Evolutionary conservation across 2,888 invertebrate species (phyloP).

Genomic region (Drosophila borborema): DNA sequence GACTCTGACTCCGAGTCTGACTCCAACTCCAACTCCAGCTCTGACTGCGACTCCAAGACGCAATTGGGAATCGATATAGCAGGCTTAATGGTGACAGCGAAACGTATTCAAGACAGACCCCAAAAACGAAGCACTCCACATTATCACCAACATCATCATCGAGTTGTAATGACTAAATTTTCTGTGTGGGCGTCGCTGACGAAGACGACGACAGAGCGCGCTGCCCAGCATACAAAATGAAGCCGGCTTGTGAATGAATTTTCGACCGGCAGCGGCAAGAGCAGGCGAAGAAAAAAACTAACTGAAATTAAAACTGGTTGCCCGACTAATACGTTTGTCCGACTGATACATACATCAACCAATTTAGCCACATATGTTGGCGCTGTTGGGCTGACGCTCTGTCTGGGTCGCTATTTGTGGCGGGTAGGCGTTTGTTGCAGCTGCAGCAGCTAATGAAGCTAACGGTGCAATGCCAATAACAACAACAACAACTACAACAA

Average conservation of each 20-base stretch:
- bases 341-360: conserved; percentile 44
- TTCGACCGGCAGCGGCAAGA: conserved; percentile 29
- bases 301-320: conserved; percentile 67
- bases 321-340: conserved; percentile 49
- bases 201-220: conserved; percentile 16
- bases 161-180: conserved; percentile 74
- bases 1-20: conserved; percentile 18
- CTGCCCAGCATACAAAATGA: conserved; percentile 76
- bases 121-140: conserved; percentile 32
- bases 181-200: conserved; percentile 65
- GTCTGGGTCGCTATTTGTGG: conserved; percentile 16
- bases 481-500: conserved; percentile 42
- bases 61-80: conserved; percentile 28
- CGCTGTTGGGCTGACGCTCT: conserved; percentile 27
- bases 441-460: conserved; percentile 76
- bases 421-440: conserved; percentile 55
- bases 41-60: conserved; percentile 17
- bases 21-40: background rate
- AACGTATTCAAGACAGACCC: conserved; percentile 34
- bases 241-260: conserved; percentile 71
- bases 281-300: conserved; percentile 21
- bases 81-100: conserved; percentile 35
- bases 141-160: conserved; percentile 37
- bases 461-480: conserved; percentile 55
- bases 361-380: conserved; percentile 49